Percentiles rank a stretch among this genome's conserved stretches.
Conservation (phyloP, 1,140 invertebrate genomes). For the Oedothorax gibbosus region DNA sequence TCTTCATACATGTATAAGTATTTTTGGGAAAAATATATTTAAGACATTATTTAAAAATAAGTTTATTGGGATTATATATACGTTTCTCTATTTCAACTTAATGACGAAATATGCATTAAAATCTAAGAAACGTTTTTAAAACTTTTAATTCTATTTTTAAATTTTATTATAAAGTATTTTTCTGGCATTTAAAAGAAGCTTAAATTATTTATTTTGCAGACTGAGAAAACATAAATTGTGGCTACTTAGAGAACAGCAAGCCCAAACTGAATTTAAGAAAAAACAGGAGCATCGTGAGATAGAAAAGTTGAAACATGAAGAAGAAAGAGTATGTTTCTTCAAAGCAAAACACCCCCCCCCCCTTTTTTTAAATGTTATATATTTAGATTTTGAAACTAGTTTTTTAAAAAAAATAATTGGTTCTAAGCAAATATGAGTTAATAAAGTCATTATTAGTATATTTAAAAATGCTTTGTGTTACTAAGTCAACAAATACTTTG, state of each 20-base stretch:
- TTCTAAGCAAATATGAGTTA: neutral
- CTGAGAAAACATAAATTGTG: conserved; percentile 32
- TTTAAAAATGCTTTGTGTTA: neutral
- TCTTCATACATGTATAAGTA: no score
- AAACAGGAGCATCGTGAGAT: conserved; percentile 31
- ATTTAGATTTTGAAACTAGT: neutral
- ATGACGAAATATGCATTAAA: no score
- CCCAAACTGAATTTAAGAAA: conserved; percentile 33
- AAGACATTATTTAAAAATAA: no score
- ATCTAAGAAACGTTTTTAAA: no score
- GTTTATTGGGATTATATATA: no score
- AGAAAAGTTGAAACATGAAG: conserved; percentile 16
- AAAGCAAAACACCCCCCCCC: neutral
- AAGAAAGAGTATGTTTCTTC: conserved; percentile 40
- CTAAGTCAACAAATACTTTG: neutral
- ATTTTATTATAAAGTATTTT: neutral
- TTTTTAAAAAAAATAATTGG: neutral
- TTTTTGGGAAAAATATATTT: no score
- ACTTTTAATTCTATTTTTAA: neutral
- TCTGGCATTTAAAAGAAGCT: neutral
- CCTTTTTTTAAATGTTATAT: neutral
- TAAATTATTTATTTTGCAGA: conserved; percentile 14
- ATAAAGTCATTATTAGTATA: neutral
- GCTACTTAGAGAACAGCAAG: conserved; percentile 41
- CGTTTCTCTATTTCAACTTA: no score